Base-by-base conservation (phyloP, 1,140 invertebrate genomes). In the Cotesia typhae region DNA sequence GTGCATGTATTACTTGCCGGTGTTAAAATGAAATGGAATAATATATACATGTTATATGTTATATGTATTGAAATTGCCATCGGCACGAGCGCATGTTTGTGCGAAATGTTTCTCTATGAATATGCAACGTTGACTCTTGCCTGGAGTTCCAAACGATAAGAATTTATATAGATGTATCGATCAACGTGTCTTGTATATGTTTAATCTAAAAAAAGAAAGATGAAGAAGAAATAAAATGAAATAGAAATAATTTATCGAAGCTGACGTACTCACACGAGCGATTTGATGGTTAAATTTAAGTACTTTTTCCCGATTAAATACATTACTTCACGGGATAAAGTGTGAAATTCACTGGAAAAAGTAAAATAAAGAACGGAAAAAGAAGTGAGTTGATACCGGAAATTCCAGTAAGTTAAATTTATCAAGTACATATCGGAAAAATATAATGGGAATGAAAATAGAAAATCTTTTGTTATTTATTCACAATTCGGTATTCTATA, bases 221-320 rank as follows among this genome's bases (percentile, higher is more conserved):
- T 1, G 17, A 55, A 51, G 12, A 67, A 36, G n/a, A 53, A 67
- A 67, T 55, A 51, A 36, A 55, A 67, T 67, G 51, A 67, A 53
- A 67, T 55, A 35, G 53, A 28, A 67, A 67, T 67, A 51, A 20
- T 55, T 36, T 67, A 55, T 10, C 53, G 65, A 67, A 47, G 65
- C 53, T 67, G 66, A 67, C 66, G 41, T 47, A 67, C 28, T 28
- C 28, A 28, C 28, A 28, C 37, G 66, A 67, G 36, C 66, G n/a
- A 67, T 67, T 67, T 17, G 51, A 57, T 41, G 51, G 52, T 36
- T 55, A 67, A 67, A 10, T 47, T 47, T 47, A 47, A 47, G 66
- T 67, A 67, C 66, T 67, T 67, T 67, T 67, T 17, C 35, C 2
- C 14, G 53, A 55, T 67, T 67, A 55, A 55, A 55, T 41, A 41